phyloP scores from a whole-genome alignment of 2,113 vertebrate genomes.

The Trogon surrucura region DNA sequence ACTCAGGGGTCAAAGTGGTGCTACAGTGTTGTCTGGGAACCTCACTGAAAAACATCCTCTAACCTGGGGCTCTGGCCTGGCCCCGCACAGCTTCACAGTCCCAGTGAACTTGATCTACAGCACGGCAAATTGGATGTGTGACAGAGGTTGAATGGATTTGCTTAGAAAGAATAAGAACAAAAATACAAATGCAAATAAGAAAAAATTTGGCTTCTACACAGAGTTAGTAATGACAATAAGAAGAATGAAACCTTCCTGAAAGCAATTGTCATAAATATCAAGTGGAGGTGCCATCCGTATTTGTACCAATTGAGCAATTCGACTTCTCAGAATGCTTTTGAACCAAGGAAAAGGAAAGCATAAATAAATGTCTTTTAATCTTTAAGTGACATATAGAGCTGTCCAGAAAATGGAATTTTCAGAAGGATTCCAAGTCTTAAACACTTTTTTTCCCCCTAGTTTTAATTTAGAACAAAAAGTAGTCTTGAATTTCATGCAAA shows the following conservation, averaged over 20 bases:
- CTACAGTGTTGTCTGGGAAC: neutral
- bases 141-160: accelerated
- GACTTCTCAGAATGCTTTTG: neutral
- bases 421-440: neutral
- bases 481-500: slow-evolving; percentile 1
- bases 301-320: neutral
- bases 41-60: neutral
- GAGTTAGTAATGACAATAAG: neutral
- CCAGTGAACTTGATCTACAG: neutral
- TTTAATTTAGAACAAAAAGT: neutral
- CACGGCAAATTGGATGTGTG: neutral
- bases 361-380: neutral
- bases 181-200: neutral
- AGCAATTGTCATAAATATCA: neutral
- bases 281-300: neutral
- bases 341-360: neutral
- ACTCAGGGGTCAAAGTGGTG: neutral
- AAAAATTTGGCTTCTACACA: neutral
- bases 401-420: neutral
- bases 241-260: neutral
- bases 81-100: neutral
- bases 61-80: neutral
- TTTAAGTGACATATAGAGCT: neutral
- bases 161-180: neutral
- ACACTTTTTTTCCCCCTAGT: neutral